phyloP scores from a whole-genome alignment of 2,888 invertebrate species.

The Cyaniris semiargus region DNA sequence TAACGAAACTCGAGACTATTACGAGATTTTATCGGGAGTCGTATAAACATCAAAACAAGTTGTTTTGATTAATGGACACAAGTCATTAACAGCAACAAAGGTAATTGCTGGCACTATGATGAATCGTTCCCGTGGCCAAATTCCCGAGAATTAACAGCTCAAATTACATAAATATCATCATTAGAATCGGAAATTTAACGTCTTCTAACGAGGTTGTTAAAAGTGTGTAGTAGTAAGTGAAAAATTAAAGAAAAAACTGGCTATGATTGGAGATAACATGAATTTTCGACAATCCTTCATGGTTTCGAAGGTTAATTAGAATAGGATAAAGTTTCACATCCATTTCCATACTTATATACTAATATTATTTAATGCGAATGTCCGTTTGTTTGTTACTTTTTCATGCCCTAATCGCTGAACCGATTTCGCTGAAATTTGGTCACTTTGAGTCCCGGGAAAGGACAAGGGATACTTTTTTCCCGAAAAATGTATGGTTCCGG shows the following conservation, averaged over 20 bases:
- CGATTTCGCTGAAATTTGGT: too few species aligned
- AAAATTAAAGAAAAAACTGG: not conserved
- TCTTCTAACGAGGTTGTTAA: not conserved
- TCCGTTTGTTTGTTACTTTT: too few species aligned
- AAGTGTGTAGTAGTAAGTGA: not conserved
- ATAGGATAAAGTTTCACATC: not conserved
- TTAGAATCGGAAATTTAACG: slow-evolving; percentile 43
- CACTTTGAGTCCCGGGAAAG: too few species aligned
- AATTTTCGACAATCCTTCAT: not conserved
- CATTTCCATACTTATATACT: too few species aligned
- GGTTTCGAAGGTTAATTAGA: not conserved
- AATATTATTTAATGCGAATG: too few species aligned
- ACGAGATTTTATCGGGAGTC: slow-evolving; percentile 77
- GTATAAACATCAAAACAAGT: slow-evolving; percentile 73
- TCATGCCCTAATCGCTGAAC: too few species aligned
- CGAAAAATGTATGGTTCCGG: too few species aligned
- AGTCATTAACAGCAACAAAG: slow-evolving; percentile 77
- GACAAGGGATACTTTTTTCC: too few species aligned
- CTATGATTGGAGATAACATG: too few species aligned
- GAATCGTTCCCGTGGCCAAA: slow-evolving; percentile 67
- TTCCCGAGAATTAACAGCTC: slow-evolving; percentile 61
- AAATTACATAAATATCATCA: slow-evolving; percentile 58
- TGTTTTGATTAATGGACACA: slow-evolving; percentile 68
- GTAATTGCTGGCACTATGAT: slow-evolving; percentile 65
- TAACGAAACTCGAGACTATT: slow-evolving; percentile 76